A percentile compares a stretch with the other conserved stretches of the same genome.
Evolutionary conservation across 1,140 invertebrate species (phyloP).

Genomic region (Drosophila tristis): DNA sequence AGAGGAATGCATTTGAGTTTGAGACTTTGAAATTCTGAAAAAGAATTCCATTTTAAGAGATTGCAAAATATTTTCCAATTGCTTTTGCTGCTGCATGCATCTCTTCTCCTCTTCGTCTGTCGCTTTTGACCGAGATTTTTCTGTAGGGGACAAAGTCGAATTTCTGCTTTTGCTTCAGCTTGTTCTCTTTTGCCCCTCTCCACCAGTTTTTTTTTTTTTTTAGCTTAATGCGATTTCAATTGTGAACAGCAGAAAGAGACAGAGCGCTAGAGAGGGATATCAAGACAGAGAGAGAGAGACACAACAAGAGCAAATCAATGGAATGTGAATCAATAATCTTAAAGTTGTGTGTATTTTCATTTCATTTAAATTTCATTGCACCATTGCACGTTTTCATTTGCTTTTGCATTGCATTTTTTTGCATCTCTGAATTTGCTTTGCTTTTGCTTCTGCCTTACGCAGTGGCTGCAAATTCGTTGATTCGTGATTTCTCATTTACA

Average conservation of each 20-base stretch:
- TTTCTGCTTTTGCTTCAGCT: neutral
- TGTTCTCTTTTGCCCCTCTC: neutral
- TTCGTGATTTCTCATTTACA: slow-evolving; percentile 19
- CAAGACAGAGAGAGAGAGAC: neutral
- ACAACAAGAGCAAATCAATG: slow-evolving; percentile 50
- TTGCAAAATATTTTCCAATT: slow-evolving; percentile 1
- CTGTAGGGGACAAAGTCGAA: slow-evolving; percentile 1
- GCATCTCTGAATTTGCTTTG: slow-evolving; percentile 12
- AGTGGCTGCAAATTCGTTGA: neutral
- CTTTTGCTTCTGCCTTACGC: slow-evolving; percentile 7
- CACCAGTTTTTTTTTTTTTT: neutral
- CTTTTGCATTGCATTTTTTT: slow-evolving; percentile 16
- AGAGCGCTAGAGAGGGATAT: too few relatives aligned
- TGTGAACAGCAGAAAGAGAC: slow-evolving; percentile 11
- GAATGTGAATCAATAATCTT: slow-evolving; percentile 68
- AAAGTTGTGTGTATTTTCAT: slow-evolving; percentile 24
- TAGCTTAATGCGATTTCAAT: slow-evolving; percentile 9
- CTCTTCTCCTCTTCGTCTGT: neutral
- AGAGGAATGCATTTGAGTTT: neutral
- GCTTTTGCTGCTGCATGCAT: slow-evolving; percentile 3
- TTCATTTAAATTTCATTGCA: slow-evolving; percentile 12
- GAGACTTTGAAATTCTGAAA: neutral
- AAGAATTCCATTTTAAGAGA: neutral
- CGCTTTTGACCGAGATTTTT: slow-evolving; percentile 18
- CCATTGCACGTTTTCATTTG: slow-evolving; percentile 19